phyloP scores from a whole-genome alignment of 2,113 vertebrate species.

The Phoxinus phoxinus region DNA sequence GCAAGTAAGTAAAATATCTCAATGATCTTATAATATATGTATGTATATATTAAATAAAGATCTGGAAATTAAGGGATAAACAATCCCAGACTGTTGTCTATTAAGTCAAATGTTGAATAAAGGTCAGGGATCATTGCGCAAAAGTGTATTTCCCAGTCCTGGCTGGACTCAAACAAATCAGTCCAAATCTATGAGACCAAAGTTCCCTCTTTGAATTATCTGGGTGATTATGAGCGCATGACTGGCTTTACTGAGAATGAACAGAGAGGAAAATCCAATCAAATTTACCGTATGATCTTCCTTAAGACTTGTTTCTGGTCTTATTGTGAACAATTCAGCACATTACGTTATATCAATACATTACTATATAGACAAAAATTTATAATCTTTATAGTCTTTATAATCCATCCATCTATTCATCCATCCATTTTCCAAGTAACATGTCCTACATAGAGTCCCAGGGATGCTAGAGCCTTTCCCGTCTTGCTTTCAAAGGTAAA shows the following conservation, averaged over 20 bases:
- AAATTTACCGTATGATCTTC: too few relatives aligned
- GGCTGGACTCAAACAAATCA: not conserved
- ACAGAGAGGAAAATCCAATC: too few relatives aligned
- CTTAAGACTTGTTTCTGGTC: not conserved
- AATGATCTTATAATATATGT: not conserved
- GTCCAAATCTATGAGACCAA: not conserved
- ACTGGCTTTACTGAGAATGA: too few relatives aligned
- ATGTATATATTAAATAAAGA: not conserved
- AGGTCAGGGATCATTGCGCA: not conserved
- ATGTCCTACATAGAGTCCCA: not conserved
- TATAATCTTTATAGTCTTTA: too few relatives aligned
- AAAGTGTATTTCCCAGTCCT: not conserved
- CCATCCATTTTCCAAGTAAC: not conserved
- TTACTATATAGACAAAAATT: not conserved
- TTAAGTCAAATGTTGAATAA: not conserved
- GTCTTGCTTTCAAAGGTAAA: too few relatives aligned
- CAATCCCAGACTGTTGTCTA: not conserved
- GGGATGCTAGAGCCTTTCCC: not conserved
- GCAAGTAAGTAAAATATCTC: constrained; percentile 60
- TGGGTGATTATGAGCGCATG: not conserved
- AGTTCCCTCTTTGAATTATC: constrained; percentile 2
- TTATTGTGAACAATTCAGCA: not conserved
- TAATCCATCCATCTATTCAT: not conserved
- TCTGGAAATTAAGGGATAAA: not conserved
- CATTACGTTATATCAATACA: too few relatives aligned